Evolutionary conservation across 1,140 invertebrate species (phyloP).

Genomic region (Anthonomus grandis): DNA sequence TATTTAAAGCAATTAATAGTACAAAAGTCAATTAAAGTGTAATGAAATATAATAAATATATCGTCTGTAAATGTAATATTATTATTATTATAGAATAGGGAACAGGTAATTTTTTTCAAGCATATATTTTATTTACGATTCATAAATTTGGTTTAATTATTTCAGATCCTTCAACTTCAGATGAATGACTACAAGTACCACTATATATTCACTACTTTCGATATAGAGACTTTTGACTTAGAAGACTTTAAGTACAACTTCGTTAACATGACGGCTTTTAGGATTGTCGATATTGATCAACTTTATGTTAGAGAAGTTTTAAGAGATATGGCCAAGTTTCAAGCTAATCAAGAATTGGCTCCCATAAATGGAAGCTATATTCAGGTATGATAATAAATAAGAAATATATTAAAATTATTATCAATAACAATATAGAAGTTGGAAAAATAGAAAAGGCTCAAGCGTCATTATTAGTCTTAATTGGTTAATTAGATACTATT

Average conservation of each 20-base stretch:
- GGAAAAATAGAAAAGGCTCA: no score
- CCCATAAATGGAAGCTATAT: constrained; percentile 68
- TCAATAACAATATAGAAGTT: no score
- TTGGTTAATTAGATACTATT: no score
- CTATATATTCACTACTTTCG: constrained; percentile 90
- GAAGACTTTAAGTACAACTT: constrained; percentile 93
- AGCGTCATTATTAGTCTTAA: no score
- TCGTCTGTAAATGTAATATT: no score
- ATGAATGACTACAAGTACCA: constrained; percentile 94
- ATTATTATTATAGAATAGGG: no score
- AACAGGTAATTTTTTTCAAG: neutral
- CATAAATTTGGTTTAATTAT: constrained; percentile 26
- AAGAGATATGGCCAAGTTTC: constrained; percentile 83
- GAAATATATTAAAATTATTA: no score
- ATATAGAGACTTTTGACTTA: constrained; percentile 85
- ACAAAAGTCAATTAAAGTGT: no score
- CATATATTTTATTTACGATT: neutral
- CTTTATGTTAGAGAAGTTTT: constrained; percentile 71
- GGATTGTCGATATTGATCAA: constrained; percentile 77
- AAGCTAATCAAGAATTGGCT: constrained; percentile 58
- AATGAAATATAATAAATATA: no score
- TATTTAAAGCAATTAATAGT: no score
- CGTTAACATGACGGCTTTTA: constrained; percentile 90
- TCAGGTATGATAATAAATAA: constrained; percentile 60
- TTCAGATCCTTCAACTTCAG: constrained; percentile 84